Evolutionary conservation across 2,797 vertebrate species (phyloP).

Genomic region (Falco berigora): DNA sequence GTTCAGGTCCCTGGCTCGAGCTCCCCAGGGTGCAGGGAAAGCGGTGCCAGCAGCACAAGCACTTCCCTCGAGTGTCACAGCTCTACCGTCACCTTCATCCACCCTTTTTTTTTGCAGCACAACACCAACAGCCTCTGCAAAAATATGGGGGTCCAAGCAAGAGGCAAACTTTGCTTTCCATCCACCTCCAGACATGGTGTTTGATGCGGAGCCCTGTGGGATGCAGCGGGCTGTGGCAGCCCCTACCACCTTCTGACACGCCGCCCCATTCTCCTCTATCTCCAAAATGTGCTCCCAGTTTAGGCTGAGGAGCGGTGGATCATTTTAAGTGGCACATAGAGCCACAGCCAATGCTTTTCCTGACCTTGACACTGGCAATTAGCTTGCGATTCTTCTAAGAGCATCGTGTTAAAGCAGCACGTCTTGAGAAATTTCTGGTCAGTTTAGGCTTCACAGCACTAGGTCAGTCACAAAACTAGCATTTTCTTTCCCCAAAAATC

Average conservation of each 20-base stretch:
- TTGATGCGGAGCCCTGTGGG: neutral
- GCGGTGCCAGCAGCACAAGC: neutral
- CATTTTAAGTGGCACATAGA: accelerated
- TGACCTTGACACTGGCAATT: neutral
- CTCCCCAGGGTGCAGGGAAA: neutral
- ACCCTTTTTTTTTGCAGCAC: neutral
- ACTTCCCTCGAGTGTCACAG: accelerated
- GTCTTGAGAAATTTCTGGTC: neutral
- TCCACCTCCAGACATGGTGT: neutral
- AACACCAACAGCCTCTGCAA: neutral
- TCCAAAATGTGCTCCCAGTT: neutral
- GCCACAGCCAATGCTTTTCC: neutral
- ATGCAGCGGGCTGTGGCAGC: neutral
- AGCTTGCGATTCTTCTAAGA: neutral
- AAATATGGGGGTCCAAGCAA: neutral
- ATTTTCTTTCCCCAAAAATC: neutral
- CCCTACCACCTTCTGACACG: too few relatives aligned
- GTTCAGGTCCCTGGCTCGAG: accelerated
- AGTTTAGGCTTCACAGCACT: neutral
- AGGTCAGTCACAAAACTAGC: neutral
- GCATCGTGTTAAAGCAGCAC: neutral
- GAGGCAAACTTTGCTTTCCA: neutral
- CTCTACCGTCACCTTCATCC: neutral
- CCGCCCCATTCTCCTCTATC: neutral
- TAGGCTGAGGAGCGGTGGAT: neutral